These are phyloP conservation scores for Lacanobia wlatinum DNA, from an alignment of 2,888 invertebrate genomes.

Conservation along the genomic window DNA sequence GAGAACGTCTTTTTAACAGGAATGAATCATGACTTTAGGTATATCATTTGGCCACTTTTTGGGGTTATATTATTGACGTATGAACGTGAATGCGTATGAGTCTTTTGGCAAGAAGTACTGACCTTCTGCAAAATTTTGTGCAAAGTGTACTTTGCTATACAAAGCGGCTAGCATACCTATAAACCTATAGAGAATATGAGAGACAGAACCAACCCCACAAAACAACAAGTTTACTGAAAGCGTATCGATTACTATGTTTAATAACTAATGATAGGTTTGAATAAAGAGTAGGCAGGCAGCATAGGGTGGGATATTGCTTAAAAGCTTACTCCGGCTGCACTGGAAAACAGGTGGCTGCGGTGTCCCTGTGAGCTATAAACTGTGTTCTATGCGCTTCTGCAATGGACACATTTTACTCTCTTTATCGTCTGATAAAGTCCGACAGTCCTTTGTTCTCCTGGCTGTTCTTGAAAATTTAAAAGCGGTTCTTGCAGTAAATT, in stretches of 20 bases:
- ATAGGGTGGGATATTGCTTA: slow-evolving; percentile 58
- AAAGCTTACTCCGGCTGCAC: slow-evolving; percentile 58
- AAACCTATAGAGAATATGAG: slow-evolving; percentile 1
- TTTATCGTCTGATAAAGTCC: slow-evolving; percentile 85
- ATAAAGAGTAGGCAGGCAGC: slow-evolving; percentile 45
- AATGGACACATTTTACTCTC: slow-evolving; percentile 86
- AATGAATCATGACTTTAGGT: background rate
- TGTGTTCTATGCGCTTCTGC: slow-evolving; percentile 78
- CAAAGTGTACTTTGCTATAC: background rate
- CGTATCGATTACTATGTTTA: slow-evolving; percentile 32
- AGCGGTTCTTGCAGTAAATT: slow-evolving; percentile 84
- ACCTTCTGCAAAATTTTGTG: background rate
- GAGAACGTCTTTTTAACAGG: background rate
- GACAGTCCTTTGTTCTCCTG: slow-evolving; percentile 82
- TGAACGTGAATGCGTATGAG: background rate
- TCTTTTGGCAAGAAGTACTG: background rate
- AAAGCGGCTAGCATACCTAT: slow-evolving; percentile 1
- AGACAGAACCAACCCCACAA: slow-evolving; percentile 16
- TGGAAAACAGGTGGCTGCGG: slow-evolving; percentile 76
- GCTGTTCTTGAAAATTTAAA: slow-evolving; percentile 86
- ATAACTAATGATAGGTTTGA: slow-evolving; percentile 49
- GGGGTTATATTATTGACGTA: background rate
- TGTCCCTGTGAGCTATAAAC: slow-evolving; percentile 76
- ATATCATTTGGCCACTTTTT: background rate
- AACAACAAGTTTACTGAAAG: slow-evolving; percentile 39